Evolutionary conservation across 2,113 vertebrate genomes (phyloP).

Genomic region (Anas platyrhynchos): DNA sequence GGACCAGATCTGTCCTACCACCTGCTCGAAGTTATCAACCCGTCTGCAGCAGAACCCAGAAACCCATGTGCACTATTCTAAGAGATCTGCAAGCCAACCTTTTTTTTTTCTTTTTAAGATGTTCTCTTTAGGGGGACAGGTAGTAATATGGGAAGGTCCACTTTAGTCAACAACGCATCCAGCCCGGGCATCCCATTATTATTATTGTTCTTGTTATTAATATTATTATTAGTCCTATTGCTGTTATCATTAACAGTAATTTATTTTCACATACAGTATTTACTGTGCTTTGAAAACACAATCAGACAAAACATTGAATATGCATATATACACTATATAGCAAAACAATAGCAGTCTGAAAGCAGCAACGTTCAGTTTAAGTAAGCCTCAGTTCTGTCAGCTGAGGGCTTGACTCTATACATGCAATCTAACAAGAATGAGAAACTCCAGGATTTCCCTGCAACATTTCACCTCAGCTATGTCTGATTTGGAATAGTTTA

Average conservation of each 20-base stretch:
- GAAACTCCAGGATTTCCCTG: not conserved
- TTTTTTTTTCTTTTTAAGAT: not conserved
- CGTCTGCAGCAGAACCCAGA: not conserved
- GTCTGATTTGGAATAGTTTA: not conserved
- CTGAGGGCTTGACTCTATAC: not conserved
- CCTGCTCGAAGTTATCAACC: not conserved
- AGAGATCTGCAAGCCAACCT: not conserved
- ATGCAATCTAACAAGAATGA: not conserved
- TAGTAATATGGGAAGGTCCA: not conserved
- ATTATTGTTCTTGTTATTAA: not conserved
- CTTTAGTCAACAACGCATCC: not conserved
- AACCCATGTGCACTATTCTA: not conserved
- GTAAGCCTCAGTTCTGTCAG: not conserved
- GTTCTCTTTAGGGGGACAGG: fast-evolving
- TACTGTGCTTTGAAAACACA: not conserved
- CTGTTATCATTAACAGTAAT: not conserved
- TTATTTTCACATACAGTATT: not conserved
- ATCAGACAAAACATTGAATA: not conserved
- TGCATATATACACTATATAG: too few species aligned
- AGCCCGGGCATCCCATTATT: not conserved
- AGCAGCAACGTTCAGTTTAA: not conserved
- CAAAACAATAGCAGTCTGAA: not conserved
- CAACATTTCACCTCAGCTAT: fast-evolving
- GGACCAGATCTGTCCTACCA: not conserved
- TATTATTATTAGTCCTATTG: not conserved